Percentiles rank a stretch among this genome's conserved stretches.
These are phyloP conservation scores for Atta texana DNA, from an alignment of 1,140 invertebrate species.

Conservation along the genomic window DNA sequence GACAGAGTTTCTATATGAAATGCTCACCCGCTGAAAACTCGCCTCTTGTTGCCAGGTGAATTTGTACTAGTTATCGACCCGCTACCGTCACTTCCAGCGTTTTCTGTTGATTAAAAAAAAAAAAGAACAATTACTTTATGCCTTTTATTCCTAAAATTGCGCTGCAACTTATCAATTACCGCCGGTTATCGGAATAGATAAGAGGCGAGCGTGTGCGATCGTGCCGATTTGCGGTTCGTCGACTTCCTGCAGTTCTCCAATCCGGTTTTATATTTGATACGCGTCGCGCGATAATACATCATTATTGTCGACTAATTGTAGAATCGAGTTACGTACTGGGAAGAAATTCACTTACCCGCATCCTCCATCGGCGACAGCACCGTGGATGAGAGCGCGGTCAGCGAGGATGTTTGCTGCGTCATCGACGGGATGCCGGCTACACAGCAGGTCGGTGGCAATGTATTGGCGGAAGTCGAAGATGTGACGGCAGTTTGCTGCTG, in stretches of 20 bases:
- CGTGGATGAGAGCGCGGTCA: slow-evolving; percentile 4
- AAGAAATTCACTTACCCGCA: slow-evolving; percentile 44
- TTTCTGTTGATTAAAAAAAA: slow-evolving; percentile 84
- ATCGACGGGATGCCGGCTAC: neutral
- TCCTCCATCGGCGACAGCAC: slow-evolving; percentile 46
- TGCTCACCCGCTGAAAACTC: slow-evolving; percentile 93
- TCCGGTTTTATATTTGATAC: neutral
- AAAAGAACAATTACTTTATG: neutral
- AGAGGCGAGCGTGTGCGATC: slow-evolving; percentile 15
- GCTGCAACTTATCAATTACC: neutral
- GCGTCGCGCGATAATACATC: neutral
- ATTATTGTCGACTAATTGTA: too few relatives aligned
- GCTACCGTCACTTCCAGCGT: slow-evolving; percentile 86
- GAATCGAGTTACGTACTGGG: too few relatives aligned
- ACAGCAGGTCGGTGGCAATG: slow-evolving; percentile 9
- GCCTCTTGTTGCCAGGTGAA: slow-evolving; percentile 92
- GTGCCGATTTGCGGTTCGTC: slow-evolving; percentile 34
- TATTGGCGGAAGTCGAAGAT: neutral
- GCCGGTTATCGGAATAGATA: slow-evolving; percentile 42
- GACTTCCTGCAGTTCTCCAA: neutral
- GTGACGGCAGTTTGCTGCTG: slow-evolving; percentile 32
- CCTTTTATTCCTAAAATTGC: neutral
- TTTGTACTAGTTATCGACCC: slow-evolving; percentile 86
- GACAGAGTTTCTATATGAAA: slow-evolving; percentile 65
- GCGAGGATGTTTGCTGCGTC: slow-evolving; percentile 34